Evolutionary conservation across 1,140 invertebrate genomes (phyloP), one percentile per base, ranked within the genome.

Genomic region (Carcinoscorpius rotundicauda): DNA sequence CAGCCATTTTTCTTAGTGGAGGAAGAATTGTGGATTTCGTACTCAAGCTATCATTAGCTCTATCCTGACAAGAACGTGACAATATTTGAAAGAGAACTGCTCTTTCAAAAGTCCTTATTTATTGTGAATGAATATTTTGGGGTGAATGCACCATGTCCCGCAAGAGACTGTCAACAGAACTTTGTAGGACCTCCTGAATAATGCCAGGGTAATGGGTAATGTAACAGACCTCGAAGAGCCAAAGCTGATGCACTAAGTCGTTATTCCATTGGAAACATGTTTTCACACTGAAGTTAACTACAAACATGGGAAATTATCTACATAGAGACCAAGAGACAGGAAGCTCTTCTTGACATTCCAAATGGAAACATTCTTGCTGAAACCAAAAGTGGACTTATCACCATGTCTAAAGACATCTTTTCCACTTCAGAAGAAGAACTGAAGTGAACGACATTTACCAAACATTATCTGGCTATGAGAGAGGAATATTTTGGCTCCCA

Each of bases 121-220:
- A 64, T 67, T 69, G 70, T 53, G 67, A 72, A 70, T 51, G 77
- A 6, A 75, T 78, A 56, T 67, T 76, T 50, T 77, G 72, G 72
- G 74, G 77, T 66, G 76, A 76, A 73, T 74, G 72, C 69, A 78
- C 76, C 53, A 78, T 79, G 29, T 29, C 29, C 29, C 29, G 29
- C 29, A 29, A 29, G 29, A 29, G 29, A 29, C 29, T 29, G 75
- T 80, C 29, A 68, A 80, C 66, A 29, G 29, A 29, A 29, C 29
- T 29, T 29, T 29, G 29, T 29, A 29, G 29, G 29, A 29, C 29
- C 2, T 29, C 29, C 29, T 29, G 29, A 29, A 29, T 29, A 29
- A 29, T 29, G 29, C 29, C 29, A 29, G 29, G 29, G 29, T 29
- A 1, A 29, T 29, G 29, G 29, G 29, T 29, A 29, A 29, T 29